phyloP scores from a whole-genome alignment of 2,888 invertebrate species.

The Ypsolopha sequella region DNA sequence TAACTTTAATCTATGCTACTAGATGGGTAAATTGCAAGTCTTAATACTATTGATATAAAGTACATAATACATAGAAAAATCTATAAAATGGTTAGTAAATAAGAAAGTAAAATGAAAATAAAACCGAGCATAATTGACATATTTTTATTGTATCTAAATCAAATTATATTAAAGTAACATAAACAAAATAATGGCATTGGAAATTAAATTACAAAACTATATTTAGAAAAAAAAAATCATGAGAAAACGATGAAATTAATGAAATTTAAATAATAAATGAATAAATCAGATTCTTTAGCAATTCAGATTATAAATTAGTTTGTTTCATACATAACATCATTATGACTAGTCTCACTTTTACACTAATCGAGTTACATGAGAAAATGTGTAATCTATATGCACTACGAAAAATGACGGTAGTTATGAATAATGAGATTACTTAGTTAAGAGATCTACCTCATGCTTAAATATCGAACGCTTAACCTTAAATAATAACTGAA shows the following conservation, averaged over 20 bases:
- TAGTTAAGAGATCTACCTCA: conserved; percentile 44
- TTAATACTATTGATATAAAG: too few relatives aligned
- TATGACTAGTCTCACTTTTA: conserved; percentile 45
- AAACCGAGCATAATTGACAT: background rate
- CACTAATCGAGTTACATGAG: background rate
- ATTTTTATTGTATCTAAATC: conserved; percentile 22
- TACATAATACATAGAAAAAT: background rate
- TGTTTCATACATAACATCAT: conserved; percentile 29
- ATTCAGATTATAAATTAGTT: conserved; percentile 20
- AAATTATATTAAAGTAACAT: conserved; percentile 9
- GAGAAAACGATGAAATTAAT: background rate
- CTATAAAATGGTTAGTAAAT: background rate
- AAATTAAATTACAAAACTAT: conserved; percentile 12
- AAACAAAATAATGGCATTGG: conserved; percentile 6
- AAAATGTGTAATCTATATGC: background rate
- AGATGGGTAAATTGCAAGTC: too few relatives aligned
- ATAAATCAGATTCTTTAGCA: conserved; percentile 7
- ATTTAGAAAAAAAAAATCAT: conserved; percentile 15
- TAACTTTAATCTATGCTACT: too few relatives aligned
- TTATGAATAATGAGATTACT: conserved; percentile 33
- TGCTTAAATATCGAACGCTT: conserved; percentile 17
- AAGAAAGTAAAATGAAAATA: background rate
- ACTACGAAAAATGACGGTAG: background rate
- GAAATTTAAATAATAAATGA: background rate
- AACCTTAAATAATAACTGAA: too few relatives aligned